Conservation (phyloP, 2,888 invertebrate genomes). For the Tillus elongatus region DNA sequence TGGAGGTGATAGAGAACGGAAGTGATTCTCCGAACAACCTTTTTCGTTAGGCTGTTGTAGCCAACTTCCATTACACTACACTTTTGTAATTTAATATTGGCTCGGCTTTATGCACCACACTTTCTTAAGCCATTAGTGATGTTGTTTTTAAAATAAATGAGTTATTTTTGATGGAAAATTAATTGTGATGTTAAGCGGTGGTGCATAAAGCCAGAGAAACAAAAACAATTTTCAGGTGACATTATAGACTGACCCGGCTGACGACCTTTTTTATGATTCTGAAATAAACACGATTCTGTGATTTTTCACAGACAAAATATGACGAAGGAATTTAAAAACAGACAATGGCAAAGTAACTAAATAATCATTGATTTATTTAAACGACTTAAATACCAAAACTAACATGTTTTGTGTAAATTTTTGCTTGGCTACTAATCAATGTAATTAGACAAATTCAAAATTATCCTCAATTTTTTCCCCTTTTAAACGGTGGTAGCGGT, state of each 20-base stretch:
- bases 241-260: constrained; percentile 41
- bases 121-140: constrained; percentile 10
- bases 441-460: too few relatives aligned
- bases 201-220: constrained; percentile 28
- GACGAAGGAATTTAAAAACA: background rate
- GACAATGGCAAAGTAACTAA: background rate
- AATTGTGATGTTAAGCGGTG: constrained; percentile 17
- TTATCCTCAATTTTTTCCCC: too few relatives aligned
- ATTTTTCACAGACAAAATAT: constrained; percentile 2
- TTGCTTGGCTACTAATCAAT: too few relatives aligned
- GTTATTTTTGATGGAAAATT: constrained; percentile 9
- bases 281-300: background rate
- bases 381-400: too few relatives aligned
- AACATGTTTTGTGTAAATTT: too few relatives aligned
- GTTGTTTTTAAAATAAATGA: constrained; percentile 7
- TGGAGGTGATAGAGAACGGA: constrained; percentile 36
- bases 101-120: constrained; percentile 33
- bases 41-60: constrained; percentile 19
- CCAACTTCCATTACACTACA: constrained; percentile 28
- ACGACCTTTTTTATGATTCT: constrained; percentile 30
- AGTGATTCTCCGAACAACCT: constrained; percentile 29
- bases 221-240: constrained; percentile 27
- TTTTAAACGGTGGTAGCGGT: too few relatives aligned
- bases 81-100: constrained; percentile 26
- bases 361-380: too few relatives aligned